Evolutionary conservation across 1,140 invertebrate species (phyloP).

Genomic region (Drosophila melanica): DNA sequence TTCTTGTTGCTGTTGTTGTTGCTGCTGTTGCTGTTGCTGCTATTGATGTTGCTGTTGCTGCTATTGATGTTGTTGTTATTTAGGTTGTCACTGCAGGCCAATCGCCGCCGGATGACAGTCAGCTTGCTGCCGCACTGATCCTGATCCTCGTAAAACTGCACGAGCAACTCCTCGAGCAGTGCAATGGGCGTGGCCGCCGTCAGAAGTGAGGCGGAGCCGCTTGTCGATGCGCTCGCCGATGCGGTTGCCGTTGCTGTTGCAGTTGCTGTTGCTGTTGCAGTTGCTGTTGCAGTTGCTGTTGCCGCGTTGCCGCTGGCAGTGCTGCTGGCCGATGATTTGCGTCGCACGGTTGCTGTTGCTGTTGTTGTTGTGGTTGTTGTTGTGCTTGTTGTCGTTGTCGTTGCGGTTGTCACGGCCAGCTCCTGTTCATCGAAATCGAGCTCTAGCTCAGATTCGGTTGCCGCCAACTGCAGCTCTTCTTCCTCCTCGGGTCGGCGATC

Average conservation of each 20-base stretch:
- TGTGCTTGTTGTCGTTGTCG: slow-evolving; percentile 42
- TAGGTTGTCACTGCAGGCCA: slow-evolving; percentile 34
- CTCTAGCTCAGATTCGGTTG: slow-evolving; percentile 1
- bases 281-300: background rate
- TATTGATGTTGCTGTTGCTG: slow-evolving; percentile 32
- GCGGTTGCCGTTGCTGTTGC: slow-evolving; percentile 47
- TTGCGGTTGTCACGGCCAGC: slow-evolving; percentile 29
- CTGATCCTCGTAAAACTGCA: slow-evolving; percentile 81
- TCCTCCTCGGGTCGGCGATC: slow-evolving; percentile 5
- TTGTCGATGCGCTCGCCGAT: slow-evolving; percentile 48
- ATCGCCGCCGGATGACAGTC: slow-evolving; percentile 43
- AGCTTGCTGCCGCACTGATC: slow-evolving; percentile 57
- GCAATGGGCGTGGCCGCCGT: slow-evolving; percentile 52
- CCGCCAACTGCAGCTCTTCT: background rate
- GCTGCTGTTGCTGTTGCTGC: slow-evolving; percentile 16
- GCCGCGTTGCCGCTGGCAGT: slow-evolving; percentile 47
- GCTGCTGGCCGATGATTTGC: slow-evolving; percentile 47
- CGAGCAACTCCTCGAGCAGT: slow-evolving; percentile 74
- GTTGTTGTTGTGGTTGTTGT: slow-evolving; percentile 36
- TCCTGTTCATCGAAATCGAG: background rate
- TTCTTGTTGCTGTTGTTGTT: slow-evolving; percentile 28
- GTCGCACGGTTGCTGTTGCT: slow-evolving; percentile 44
- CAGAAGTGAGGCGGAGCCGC: slow-evolving; percentile 49
- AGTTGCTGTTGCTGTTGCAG: slow-evolving; percentile 28
- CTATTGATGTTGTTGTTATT: slow-evolving; percentile 47